These are phyloP conservation scores for Nyctibius bracteatus DNA, from an alignment of 2,113 vertebrate species.

Conservation along the genomic window DNA sequence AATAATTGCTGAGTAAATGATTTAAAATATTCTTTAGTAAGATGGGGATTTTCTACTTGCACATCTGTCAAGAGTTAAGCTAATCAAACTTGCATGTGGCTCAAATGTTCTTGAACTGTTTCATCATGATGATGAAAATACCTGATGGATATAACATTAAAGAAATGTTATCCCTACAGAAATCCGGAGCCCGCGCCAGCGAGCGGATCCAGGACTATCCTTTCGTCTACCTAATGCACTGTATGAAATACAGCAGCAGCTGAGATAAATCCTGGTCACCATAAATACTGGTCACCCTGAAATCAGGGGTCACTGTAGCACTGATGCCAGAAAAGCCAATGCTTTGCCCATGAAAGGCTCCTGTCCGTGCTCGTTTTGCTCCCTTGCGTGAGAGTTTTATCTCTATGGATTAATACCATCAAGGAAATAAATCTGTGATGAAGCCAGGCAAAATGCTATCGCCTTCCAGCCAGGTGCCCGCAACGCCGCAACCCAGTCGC, in stretches of 20 bases:
- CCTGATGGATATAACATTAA: fast-evolving
- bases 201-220: background rate
- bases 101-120: background rate
- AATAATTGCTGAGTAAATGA: background rate
- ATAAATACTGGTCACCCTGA: fast-evolving
- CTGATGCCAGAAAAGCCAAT: fast-evolving
- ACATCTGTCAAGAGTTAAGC: background rate
- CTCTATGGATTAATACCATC: background rate
- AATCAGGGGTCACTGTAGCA: background rate
- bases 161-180: background rate
- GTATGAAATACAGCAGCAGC: fast-evolving
- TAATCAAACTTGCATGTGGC: background rate
- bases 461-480: background rate
- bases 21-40: background rate
- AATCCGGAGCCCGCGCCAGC: fast-evolving
- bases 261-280: background rate
- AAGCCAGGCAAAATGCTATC: background rate
- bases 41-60: background rate
- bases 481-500: fast-evolving
- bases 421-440: background rate
- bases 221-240: fast-evolving
- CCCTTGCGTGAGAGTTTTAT: background rate
- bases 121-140: background rate
- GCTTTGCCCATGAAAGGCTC: background rate
- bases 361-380: fast-evolving